Evolutionary conservation across 2,888 invertebrate species (phyloP), one percentile per base, ranked within the genome.

Genomic region (Rhagonycha lutea): DNA sequence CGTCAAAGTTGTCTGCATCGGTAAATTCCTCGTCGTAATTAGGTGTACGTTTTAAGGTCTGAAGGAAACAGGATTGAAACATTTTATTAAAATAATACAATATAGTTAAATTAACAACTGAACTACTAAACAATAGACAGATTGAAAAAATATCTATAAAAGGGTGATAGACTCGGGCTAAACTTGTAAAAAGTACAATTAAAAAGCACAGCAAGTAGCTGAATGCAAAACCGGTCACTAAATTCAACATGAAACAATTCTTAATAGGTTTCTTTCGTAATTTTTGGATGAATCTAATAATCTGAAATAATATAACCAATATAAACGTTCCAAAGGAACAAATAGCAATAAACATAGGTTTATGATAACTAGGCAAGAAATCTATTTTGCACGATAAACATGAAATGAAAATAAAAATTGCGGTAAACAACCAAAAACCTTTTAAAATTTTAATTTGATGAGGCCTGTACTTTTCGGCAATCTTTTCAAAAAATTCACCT

Each of bases 21-120:
- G 29, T 12, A 70, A 70, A 29, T 23, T 65, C 11, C 1, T 74
- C 68, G 14, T 70, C 71, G 14, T 71, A 71, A 23, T 32, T 65
- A 23, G 14, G 12, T 8, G 71, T 63, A 5, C 71, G 23, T 24
- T 63, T 71, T n/a, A 63, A 12, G 24, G 47, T 61, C 63, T 65
- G 63, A 3, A 14, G 63, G 10, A 72, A 68, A 60, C 72, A 72
- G 0, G 61, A 32, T 8, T 72, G 47, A 26, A 72, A 72, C 14
- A 61, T 63, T 60, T 23, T 68, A 24, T 72, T 26, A 8, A 18
- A 67, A 28, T 23, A 18, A 14, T 72, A 72, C 18, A 72, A 18
- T 28, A 68, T 29, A 14, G 14, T 14, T 61, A 68, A 60, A 61
- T 71, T 71, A 23, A 71, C 18, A 26, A 68, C 8, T 14, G 47